Evolutionary conservation across 2,113 vertebrate genomes (phyloP).

Genomic region (Procavia capensis): DNA sequence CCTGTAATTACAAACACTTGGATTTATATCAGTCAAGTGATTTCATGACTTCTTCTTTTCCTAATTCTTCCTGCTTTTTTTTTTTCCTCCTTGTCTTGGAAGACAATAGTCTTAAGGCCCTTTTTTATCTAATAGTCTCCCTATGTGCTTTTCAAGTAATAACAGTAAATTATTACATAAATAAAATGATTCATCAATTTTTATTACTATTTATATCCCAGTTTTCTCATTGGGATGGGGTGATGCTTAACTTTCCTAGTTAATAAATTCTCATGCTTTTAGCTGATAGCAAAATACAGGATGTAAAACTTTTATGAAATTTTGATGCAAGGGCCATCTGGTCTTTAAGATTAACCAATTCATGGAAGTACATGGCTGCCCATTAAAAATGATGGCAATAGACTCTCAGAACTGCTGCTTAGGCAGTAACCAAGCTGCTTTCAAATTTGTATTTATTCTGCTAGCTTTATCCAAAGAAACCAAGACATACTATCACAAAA

Average conservation of each 20-base stretch:
- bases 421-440: conserved; percentile 29
- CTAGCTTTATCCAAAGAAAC: conserved; percentile 35
- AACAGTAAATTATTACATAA: conserved; percentile 53
- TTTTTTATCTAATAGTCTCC: background rate
- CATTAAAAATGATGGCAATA: background rate
- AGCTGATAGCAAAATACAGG: conserved; percentile 51
- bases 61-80: background rate
- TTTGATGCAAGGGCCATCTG: conserved; percentile 44
- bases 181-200: conserved; percentile 65
- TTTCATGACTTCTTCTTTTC: background rate
- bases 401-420: conserved; percentile 2
- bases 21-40: background rate
- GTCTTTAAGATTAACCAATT: conserved; percentile 64
- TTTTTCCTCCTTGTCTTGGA: background rate
- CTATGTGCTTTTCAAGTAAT: conserved; percentile 39
- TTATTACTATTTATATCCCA: conserved; percentile 53
- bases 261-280: conserved; percentile 59
- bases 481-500: conserved; percentile 29
- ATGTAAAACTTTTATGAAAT: conserved; percentile 70
- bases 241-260: conserved; percentile 42
- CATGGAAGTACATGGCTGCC: background rate
- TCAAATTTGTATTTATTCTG: conserved; percentile 1
- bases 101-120: background rate
- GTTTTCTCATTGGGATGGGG: background rate
- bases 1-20: conserved; percentile 26